These are phyloP conservation scores for Pararge aegeria DNA, from an alignment of 1,140 invertebrate species.

Conservation along the genomic window DNA sequence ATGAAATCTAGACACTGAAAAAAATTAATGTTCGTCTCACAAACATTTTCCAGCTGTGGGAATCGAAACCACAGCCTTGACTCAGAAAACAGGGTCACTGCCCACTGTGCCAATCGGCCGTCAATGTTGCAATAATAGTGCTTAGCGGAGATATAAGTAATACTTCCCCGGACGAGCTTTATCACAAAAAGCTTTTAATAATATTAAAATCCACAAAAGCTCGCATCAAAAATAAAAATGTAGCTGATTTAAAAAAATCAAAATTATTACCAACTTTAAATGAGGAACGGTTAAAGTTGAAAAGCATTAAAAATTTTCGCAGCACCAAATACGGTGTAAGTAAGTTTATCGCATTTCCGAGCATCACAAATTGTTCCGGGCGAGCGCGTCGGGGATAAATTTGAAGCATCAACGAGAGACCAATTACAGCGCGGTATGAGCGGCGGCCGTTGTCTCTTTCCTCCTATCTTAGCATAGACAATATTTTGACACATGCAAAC, in stretches of 20 bases:
- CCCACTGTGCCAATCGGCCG: too few species aligned
- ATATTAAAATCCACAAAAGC: too few species aligned
- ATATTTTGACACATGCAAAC: neutral
- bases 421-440: neutral
- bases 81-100: too few species aligned
- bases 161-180: too few species aligned
- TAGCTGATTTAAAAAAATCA: neutral
- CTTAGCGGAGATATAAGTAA: too few species aligned
- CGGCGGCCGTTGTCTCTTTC: neutral
- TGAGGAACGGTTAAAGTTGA: neutral
- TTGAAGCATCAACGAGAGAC: neutral
- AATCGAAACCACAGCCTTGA: too few species aligned
- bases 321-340: neutral
- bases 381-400: neutral
- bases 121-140: too few species aligned
- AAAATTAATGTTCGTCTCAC: too few species aligned
- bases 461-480: neutral
- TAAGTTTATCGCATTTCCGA: neutral
- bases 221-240: too few species aligned
- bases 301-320: slow-evolving; percentile 2
- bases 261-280: slow-evolving; percentile 1
- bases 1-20: too few species aligned
- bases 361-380: slow-evolving; percentile 3
- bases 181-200: too few species aligned
- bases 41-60: too few species aligned